phyloP scores from a whole-genome alignment of 2,797 vertebrate genomes.

The Hafferia zeledoni region DNA sequence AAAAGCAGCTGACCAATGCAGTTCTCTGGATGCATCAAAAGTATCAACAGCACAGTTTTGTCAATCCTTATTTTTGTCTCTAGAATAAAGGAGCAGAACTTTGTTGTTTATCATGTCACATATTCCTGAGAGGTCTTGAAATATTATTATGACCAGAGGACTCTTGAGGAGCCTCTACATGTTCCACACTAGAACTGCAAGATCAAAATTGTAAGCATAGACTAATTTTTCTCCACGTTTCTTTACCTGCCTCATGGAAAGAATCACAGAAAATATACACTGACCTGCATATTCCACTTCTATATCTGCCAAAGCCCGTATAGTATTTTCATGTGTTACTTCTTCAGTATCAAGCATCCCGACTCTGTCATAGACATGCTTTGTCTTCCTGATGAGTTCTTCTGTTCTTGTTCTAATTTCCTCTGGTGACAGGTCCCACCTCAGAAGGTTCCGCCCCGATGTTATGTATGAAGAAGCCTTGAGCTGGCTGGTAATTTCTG shows the following conservation, averaged over 20 bases:
- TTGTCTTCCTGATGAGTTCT: slow-evolving; percentile 84
- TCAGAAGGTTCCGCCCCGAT: slow-evolving; percentile 73
- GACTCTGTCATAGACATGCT: slow-evolving; percentile 83
- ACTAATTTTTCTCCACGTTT: neutral
- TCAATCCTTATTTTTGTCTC: neutral
- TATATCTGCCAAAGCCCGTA: slow-evolving; percentile 83
- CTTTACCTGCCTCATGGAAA: neutral
- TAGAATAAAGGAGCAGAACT: neutral
- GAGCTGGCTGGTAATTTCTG: slow-evolving; percentile 55
- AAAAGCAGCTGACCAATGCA: neutral
- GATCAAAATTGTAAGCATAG: neutral
- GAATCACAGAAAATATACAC: neutral
- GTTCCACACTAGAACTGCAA: neutral
- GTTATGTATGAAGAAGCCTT: slow-evolving; percentile 71
- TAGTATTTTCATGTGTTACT: slow-evolving; percentile 88
- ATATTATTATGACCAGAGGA: neutral
- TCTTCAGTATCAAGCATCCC: slow-evolving; percentile 79
- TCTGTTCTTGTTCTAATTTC: slow-evolving; percentile 84
- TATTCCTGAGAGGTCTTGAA: neutral
- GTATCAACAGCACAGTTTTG: neutral
- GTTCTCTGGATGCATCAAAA: neutral
- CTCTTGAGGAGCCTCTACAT: neutral
- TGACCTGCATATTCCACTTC: slow-evolving; percentile 89
- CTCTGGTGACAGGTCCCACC: slow-evolving; percentile 91
- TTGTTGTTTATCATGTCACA: neutral